These are phyloP conservation scores for Ophonus ardosiacus DNA, from an alignment of 2,888 invertebrate species.

Conservation along the genomic window DNA sequence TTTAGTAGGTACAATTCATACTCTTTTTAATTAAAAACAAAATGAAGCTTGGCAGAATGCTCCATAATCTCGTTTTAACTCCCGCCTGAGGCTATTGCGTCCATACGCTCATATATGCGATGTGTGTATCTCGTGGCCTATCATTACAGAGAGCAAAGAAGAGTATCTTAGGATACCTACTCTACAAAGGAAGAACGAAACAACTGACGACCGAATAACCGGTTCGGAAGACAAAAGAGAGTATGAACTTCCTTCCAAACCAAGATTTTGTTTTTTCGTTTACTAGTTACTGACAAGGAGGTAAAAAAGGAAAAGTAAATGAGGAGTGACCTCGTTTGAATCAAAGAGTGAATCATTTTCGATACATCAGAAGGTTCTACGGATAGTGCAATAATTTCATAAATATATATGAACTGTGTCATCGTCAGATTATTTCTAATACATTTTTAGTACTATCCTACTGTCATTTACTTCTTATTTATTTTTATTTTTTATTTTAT, in stretches of 20 bases:
- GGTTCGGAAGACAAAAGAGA: constrained; percentile 44
- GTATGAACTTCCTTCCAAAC: constrained; percentile 33
- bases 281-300: constrained; percentile 1
- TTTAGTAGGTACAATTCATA: constrained; percentile 33
- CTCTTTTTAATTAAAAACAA: constrained; percentile 30
- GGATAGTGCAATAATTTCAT: neutral
- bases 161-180: neutral
- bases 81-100: neutral
- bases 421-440: neutral
- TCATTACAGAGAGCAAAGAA: constrained; percentile 36
- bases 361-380: neutral
- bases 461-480: no score
- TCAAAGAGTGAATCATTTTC: constrained; percentile 17
- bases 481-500: no score
- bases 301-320: constrained; percentile 27
- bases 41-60: constrained; percentile 4
- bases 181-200: constrained; percentile 16
- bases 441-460: no score
- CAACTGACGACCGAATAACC: constrained; percentile 43
- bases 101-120: neutral
- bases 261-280: constrained; percentile 14
- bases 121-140: neutral
- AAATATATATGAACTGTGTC: neutral
- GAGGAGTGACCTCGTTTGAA: constrained; percentile 22
- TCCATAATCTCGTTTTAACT: constrained; percentile 12